Evolutionary conservation across 1,140 invertebrate species (phyloP), one percentile per base, ranked within the genome.

Genomic region (Vollenhovia emeryi): DNA sequence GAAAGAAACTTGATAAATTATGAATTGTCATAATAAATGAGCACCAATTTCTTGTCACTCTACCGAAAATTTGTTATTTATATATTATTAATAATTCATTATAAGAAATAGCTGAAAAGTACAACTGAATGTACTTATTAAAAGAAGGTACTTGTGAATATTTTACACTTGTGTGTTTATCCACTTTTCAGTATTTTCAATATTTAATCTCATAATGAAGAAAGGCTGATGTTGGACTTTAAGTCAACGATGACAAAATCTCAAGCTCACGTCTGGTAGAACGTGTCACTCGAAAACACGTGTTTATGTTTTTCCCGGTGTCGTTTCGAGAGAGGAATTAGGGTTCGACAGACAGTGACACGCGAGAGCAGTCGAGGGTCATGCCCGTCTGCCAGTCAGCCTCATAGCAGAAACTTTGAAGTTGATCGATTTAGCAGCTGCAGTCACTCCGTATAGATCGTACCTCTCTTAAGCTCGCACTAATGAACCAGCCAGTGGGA

Each of bases 251-350:
- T 59, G 78, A 24, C 27, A 82, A 71, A 45, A 73, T 33, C 50
- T 55, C 21, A 30, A 55, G 21, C 30, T 82, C 50, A 69, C 66
- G 50, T 82, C 48, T 68, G 9, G 15, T 50, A 80, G 24, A 71
- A 89, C 85, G 64, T 91, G 92, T 93, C 93, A 88, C 88, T 88
- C 76, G 57, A 90, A 89, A 93, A 93, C 93, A 93, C 91, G 91
- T 93, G 93, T 94, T 93, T 91, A 90, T 87, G 86, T 88, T 93
- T 92, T 91, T 92, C 86, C 66, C 57, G 85, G 89, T 73, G 87
- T 82, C 87, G 73, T 86, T 89, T 91, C 82, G 52, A 43, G 60
- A 83, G 62, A 76, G 79, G 71, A 91, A 86, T 74, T 86, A 89
- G 89, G 87, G 86, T 86, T 78, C 79, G 59, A 57, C 83, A 79